Base-by-base conservation (phyloP, 2,797 vertebrate genomes). In the Molossus alvarezi region DNA sequence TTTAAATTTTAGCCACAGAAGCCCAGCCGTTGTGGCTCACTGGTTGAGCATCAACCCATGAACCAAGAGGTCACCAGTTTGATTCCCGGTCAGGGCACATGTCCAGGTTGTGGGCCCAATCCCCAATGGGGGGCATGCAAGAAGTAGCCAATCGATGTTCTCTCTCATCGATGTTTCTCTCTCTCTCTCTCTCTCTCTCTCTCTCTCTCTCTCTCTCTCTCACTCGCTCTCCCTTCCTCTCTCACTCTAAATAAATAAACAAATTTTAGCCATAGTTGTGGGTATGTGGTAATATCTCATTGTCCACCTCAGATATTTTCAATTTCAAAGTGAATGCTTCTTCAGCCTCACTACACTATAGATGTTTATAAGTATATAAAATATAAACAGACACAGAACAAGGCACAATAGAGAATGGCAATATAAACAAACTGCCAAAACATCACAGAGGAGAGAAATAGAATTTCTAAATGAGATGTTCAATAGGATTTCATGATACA, bases 401-500 rank as follows among this genome's bases (percentile, higher is more conserved):
- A 91, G 25, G 15, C 13, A 71, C 27, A 21, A 33, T 33, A 76
- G 20, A 73, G 69, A 82, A 58, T 5, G 27, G 2, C 27, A 81
- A 73, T 88, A 62, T 57, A 91, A 88, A 53, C 1, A 81, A 73
- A 76, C 58, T 75, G 18, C 13, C 27, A 91, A 94, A 79, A 73
- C 6, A 41, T 85, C 60, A 53, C 5, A 77, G 21, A 82, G 53
- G 13, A 90, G 51, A 64, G n/a, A 89, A 27, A 37, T 27, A 58
- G 37, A 89, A 77, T n/a, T 77, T 95, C 33, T 33, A 83, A 25
- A 1, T 86, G 62, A 91, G 23, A 76, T 76, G 21, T 60, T 85
- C 29, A 62, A 14, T 89, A 60, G 45, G 13, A 25, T 82, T 88
- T 91, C 17, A 77, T 95, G 76, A 67, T 62, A 75, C 76, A 75